phyloP scores from a whole-genome alignment of 2,797 vertebrate genomes.

The Heliangelus exortis region DNA sequence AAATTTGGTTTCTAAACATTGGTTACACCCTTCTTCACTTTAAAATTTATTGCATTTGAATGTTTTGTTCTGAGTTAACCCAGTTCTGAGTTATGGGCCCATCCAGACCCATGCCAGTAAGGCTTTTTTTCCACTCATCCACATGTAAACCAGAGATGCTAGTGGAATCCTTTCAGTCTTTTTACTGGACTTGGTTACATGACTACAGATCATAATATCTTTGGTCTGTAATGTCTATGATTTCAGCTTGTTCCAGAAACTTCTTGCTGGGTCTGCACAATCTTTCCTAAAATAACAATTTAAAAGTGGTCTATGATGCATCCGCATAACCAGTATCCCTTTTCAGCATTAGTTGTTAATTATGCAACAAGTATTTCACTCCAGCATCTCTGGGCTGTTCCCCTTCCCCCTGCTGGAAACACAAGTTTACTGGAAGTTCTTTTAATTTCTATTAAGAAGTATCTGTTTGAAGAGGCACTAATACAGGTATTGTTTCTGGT shows the following conservation, averaged over 20 bases:
- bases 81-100: background rate
- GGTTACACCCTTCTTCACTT: background rate
- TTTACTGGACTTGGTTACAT: background rate
- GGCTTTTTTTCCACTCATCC: background rate
- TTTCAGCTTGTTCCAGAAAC: background rate
- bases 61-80: background rate
- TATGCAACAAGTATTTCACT: background rate
- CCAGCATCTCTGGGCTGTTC: background rate
- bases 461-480: background rate
- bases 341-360: background rate
- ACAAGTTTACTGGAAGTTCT: background rate
- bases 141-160: background rate
- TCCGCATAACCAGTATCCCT: background rate
- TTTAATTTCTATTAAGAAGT: background rate
- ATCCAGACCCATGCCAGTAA: background rate
- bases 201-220: background rate
- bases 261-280: background rate
- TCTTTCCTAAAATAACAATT: background rate
- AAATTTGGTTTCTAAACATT: background rate
- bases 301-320: background rate
- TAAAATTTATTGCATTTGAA: background rate
- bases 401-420: background rate
- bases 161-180: background rate
- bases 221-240: background rate
- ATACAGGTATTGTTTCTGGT: background rate